Evolutionary conservation across 2,888 invertebrate genomes (phyloP), one percentile per base, ranked within the genome.

Genomic region (Amphipyra berbera): DNA sequence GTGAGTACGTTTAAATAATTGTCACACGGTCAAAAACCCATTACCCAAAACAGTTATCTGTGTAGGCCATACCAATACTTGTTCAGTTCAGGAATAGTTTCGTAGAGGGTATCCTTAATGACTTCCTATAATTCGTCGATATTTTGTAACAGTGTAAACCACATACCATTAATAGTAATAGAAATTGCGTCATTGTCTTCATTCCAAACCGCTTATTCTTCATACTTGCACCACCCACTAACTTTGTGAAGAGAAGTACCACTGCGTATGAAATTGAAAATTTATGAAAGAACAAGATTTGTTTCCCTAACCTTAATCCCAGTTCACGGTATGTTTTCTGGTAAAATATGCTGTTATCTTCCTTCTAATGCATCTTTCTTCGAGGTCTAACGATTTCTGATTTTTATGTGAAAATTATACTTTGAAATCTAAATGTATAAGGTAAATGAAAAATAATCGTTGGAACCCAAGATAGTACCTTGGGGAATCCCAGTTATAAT

Each of bases 221-320:
- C 12, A 6, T 0, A 10, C 63, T 69, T 72, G 35, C 0, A 45
- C 79, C 79, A 68, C 21, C 10, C 48, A 12, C 47, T 35, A 57
- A 65, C 48, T 54, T 48, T 48, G 56, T 45, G 42, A 70, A 78
- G 68, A 56, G 72, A 79, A 73, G 77, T 79, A 75, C 74, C 48
- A 69, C 62, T 76, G 78, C 71, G 76, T 81, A 80, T 78, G 81
- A 79, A 83, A 85, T 85, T 83, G 83, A 84, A 85, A 84, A 86
- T 85, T 82, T 83, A 85, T 85, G 81, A 80, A 85, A 82, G 78
- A 82, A 78, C 79, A 73, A 82, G 81, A 83, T 84, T 85, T 81
- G 76, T 80, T 72, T 61, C 48, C 42, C 14, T 55, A 54, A 65
- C 63, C 67, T 73, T 70, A 65, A 65, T 73, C 35, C 48, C 4